Evolutionary conservation across 2,113 vertebrate genomes (phyloP).

Genomic region (Carollia perspicillata): DNA sequence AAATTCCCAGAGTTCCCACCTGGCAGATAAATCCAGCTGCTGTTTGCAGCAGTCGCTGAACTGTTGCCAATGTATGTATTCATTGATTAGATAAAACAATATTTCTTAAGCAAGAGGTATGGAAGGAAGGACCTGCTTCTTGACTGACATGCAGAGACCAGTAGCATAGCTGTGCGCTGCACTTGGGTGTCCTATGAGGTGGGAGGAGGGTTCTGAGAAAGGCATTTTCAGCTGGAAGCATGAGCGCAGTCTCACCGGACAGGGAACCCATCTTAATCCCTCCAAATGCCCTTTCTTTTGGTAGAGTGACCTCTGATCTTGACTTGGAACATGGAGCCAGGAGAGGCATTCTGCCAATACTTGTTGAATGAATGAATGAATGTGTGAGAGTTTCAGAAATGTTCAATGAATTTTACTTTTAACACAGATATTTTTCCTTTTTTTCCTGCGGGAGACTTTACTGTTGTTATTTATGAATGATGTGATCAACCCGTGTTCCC

Average conservation of each 20-base stretch:
- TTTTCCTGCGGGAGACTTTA: no score
- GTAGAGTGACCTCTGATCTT: neutral
- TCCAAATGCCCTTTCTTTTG: neutral
- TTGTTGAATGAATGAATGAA: neutral
- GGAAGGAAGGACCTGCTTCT: neutral
- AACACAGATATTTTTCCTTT: neutral
- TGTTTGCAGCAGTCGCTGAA: neutral
- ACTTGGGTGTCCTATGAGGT: neutral
- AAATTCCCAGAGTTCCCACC: neutral
- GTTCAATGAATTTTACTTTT: neutral
- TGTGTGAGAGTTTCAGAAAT: neutral
- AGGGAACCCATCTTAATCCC: neutral
- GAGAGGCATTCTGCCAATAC: neutral
- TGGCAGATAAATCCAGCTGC: neutral
- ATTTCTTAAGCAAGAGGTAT: neutral
- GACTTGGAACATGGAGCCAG: neutral
- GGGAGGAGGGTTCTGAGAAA: neutral
- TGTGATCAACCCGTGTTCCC: no score
- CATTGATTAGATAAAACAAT: neutral
- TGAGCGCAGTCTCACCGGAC: neutral
- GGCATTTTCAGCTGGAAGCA: neutral
- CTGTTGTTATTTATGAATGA: no score
- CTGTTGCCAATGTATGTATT: neutral
- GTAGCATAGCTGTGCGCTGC: neutral
- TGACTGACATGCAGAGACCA: neutral